phyloP scores from a whole-genome alignment of 2,888 invertebrate genomes.

The Lepidocyrtoides sp. region DNA sequence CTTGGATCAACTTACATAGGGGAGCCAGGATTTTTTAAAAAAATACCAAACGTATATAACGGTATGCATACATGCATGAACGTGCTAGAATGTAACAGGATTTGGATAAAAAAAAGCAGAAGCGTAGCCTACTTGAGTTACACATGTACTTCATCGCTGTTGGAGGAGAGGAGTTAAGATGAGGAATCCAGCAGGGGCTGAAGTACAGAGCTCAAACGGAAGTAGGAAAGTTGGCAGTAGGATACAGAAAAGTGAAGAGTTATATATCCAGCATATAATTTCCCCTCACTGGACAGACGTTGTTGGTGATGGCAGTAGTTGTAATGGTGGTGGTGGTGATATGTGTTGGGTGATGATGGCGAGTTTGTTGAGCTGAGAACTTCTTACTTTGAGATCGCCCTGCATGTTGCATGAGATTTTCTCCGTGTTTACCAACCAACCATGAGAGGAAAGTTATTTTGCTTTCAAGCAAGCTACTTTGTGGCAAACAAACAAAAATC shows the following conservation, averaged over 20 bases:
- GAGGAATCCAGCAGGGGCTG: conserved; percentile 10
- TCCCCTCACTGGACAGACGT: conserved; percentile 26
- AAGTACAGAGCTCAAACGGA: not conserved
- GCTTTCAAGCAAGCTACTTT: conserved; percentile 64
- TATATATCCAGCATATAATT: not conserved
- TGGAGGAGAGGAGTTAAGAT: conserved; percentile 1
- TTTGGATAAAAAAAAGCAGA: conserved; percentile 8
- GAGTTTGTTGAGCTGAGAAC: conserved; percentile 60
- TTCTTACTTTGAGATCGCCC: conserved; percentile 67
- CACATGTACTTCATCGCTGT: not conserved
- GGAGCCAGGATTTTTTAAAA: not conserved
- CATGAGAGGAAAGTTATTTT: conserved; percentile 74
- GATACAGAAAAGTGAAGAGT: not conserved
- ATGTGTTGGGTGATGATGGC: conserved; percentile 43
- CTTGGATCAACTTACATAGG: conserved; percentile 37
- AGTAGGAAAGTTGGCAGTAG: not conserved
- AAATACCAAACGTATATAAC: not conserved
- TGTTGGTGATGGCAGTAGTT: no score
- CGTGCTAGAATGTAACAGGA: conserved; percentile 24
- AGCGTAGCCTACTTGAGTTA: not conserved
- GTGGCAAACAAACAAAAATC: conserved; percentile 68
- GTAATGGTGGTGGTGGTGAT: conserved; percentile 29
- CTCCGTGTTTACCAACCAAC: conserved; percentile 59
- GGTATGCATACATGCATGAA: conserved; percentile 9
- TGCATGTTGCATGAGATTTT: conserved; percentile 77